Conservation (phyloP, 2,113 vertebrate genomes). For the Riparia riparia region DNA sequence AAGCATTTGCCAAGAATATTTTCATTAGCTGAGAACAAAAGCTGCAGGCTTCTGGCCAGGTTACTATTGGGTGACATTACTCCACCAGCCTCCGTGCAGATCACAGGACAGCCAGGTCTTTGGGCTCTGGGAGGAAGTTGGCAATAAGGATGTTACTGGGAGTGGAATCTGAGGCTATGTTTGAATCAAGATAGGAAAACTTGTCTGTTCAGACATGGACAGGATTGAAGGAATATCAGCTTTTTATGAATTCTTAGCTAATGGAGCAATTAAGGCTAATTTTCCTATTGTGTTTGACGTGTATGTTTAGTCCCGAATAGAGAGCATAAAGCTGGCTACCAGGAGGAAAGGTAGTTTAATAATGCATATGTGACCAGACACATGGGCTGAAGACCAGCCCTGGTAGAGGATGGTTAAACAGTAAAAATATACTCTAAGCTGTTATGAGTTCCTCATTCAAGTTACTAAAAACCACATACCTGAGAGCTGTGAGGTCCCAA, state of each 20-base stretch:
- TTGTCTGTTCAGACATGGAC: not conserved
- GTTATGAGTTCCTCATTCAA: not conserved
- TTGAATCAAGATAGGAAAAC: not conserved
- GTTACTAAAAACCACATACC: not conserved
- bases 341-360: not conserved
- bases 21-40: slow-evolving; percentile 43
- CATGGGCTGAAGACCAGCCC: not conserved
- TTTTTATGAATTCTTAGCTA: not conserved
- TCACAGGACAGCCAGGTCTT: not conserved
- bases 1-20: slow-evolving; percentile 30
- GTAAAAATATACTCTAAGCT: not conserved
- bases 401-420: not conserved
- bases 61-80: not conserved
- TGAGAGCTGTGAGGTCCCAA: not conserved
- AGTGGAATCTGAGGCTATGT: not conserved
- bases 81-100: not conserved
- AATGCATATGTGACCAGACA: not conserved
- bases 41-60: not conserved
- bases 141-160: not conserved
- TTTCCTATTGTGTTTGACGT: not conserved
- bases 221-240: not conserved
- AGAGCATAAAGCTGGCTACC: not conserved
- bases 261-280: not conserved
- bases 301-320: not conserved
- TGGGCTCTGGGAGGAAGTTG: not conserved